phyloP scores from a whole-genome alignment of 2,113 vertebrate species.

The Pomatostomus ruficeps region DNA sequence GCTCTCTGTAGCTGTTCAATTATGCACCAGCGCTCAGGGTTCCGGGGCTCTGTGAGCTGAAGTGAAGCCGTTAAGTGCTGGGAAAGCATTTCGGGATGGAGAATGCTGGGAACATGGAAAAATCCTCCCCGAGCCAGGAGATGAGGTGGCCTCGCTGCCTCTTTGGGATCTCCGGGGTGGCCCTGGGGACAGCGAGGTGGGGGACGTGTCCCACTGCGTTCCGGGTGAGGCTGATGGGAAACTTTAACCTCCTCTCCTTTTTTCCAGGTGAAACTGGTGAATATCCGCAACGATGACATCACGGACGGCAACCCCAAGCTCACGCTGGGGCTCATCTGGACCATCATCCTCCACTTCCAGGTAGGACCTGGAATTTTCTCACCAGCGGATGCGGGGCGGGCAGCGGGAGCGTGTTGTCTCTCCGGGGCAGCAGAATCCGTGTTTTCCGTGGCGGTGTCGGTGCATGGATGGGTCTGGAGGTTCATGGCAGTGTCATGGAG shows the following conservation, averaged over 20 bases:
- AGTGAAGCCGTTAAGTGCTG: not conserved
- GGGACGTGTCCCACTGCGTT: not conserved
- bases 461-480: not conserved
- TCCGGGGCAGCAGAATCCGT: rapidly evolving
- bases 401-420: rapidly evolving
- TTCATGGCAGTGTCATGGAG: not conserved
- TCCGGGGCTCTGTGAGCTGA: not conserved
- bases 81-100: not conserved
- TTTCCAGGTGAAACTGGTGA: conserved; percentile 93
- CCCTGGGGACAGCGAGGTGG: not conserved
- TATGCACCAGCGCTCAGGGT: not conserved
- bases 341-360: conserved; percentile 99
- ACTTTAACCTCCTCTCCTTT: not conserved
- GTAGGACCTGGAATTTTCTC: conserved; percentile 58
- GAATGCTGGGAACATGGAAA: not conserved
- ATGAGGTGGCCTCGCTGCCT: not conserved
- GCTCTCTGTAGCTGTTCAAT: not conserved
- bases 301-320: conserved; percentile 97
- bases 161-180: not conserved
- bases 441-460: not conserved
- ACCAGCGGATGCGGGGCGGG: rapidly evolving
- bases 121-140: not conserved
- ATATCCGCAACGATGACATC: conserved; percentile 97
- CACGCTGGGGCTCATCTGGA: conserved; percentile 97
- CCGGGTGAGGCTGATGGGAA: not conserved